Percentiles rank a stretch among this genome's conserved stretches.
These are phyloP conservation scores for Dromococcyx pavoninus DNA, from an alignment of 2,797 vertebrate species.

Conservation along the genomic window DNA sequence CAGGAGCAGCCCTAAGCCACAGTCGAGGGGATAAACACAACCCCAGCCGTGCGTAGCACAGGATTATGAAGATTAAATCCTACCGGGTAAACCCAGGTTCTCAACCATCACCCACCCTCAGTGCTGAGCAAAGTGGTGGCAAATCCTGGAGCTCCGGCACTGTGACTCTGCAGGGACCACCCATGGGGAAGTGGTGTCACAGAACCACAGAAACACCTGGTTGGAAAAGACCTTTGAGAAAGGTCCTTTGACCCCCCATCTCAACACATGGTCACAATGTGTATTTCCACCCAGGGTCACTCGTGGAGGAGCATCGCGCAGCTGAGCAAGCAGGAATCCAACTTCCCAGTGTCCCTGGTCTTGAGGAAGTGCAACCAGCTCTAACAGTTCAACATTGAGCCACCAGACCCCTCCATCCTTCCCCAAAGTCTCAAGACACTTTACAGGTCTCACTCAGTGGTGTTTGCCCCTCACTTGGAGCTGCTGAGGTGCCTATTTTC, in stretches of 20 bases:
- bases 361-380: not conserved
- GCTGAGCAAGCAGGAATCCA: not conserved
- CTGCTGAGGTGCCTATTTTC: not conserved
- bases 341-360: not conserved
- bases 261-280: fast-evolving
- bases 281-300: not conserved
- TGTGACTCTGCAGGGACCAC: fast-evolving
- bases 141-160: not conserved
- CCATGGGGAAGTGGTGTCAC: not conserved
- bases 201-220: no score
- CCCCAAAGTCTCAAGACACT: not conserved
- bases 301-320: not conserved
- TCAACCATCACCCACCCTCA: not conserved
- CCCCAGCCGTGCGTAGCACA: not conserved
- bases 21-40: not conserved
- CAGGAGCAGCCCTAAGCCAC: not conserved
- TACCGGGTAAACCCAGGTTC: not conserved
- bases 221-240: no score
- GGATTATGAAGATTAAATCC: conserved; percentile 23
- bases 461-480: not conserved
- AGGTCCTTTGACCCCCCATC: no score
- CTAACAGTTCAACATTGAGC: fast-evolving
- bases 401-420: not conserved
- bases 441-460: not conserved
- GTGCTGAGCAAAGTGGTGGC: fast-evolving